phyloP scores from a whole-genome alignment of 2,113 vertebrate species.

The Elgaria multicarinata region DNA sequence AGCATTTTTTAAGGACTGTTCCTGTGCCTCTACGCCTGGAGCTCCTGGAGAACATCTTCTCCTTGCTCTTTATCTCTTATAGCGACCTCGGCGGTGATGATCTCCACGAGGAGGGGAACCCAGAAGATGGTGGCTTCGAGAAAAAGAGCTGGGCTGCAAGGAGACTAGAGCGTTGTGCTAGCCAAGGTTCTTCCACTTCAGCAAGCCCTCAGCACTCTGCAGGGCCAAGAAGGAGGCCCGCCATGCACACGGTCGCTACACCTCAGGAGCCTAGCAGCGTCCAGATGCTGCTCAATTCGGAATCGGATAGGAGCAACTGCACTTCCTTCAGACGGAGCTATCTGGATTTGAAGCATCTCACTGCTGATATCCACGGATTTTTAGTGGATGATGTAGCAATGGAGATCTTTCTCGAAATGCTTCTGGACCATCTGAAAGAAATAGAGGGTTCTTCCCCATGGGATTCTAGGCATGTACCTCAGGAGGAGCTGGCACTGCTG shows the following conservation, averaged over 20 bases:
- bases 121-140: constrained; percentile 74
- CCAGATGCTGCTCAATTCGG: constrained; percentile 6
- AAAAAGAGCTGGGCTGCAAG: constrained; percentile 22
- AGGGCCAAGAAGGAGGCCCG: constrained; percentile 56
- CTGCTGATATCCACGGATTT: constrained; percentile 82
- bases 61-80: constrained; percentile 90
- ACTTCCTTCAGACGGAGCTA: constrained; percentile 55
- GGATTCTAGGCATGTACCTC: constrained; percentile 65
- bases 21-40: constrained; percentile 90
- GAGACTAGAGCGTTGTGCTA: constrained; percentile 41
- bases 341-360: constrained; percentile 85
- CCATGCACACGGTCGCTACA: neutral
- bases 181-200: constrained; percentile 50
- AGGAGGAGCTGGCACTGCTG: constrained; percentile 71
- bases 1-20: constrained; percentile 85
- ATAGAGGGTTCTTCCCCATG: constrained; percentile 76
- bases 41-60: constrained; percentile 97
- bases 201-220: constrained; percentile 63
- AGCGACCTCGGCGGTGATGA: constrained; percentile 81
- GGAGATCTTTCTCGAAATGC: constrained; percentile 87
- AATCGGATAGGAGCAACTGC: constrained; percentile 34
- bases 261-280: neutral
- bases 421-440: constrained; percentile 87
- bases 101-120: constrained; percentile 71
- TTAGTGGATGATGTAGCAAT: constrained; percentile 84